Evolutionary conservation across 2,797 vertebrate genomes (phyloP).

Genomic region (Melanotaenia maccullochi): DNA sequence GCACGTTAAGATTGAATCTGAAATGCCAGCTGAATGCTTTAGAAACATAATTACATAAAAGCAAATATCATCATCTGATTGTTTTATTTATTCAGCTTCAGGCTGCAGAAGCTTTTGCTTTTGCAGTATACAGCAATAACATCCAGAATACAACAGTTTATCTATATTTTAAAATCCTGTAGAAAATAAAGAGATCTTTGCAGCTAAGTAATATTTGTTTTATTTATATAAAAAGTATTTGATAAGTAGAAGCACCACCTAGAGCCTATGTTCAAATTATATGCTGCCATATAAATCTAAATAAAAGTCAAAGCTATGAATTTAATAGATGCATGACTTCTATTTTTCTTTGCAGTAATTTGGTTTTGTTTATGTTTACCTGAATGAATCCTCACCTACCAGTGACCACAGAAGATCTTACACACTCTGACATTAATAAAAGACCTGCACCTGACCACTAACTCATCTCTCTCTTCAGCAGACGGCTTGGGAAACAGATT

Average conservation of each 20-base stretch:
- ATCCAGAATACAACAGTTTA: neutral
- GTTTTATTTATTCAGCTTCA: neutral
- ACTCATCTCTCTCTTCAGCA: neutral
- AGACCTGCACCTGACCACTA: conserved; percentile 10
- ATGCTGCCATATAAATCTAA: neutral
- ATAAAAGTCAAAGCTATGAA: neutral
- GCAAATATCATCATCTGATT: conserved; percentile 23
- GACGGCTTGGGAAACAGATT: conserved; percentile 21
- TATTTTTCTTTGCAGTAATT: neutral
- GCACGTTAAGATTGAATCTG: conserved; percentile 43
- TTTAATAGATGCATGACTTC: neutral
- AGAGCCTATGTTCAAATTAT: neutral
- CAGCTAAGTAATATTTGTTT: neutral
- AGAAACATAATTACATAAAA: conserved; percentile 46
- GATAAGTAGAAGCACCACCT: neutral
- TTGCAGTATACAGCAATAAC: conserved; percentile 6
- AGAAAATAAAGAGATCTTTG: neutral
- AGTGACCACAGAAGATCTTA: neutral
- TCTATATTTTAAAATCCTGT: too few relatives aligned
- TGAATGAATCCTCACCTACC: neutral
- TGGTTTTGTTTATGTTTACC: neutral
- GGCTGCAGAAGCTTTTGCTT: conserved; percentile 18
- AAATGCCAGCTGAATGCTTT: conserved; percentile 37
- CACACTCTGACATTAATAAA: neutral
- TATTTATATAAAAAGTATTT: neutral